A percentile compares a stretch with the other conserved stretches of the same genome.
These are phyloP conservation scores for Tyria jacobaeae DNA, from an alignment of 2,888 invertebrate genomes.

Conservation along the genomic window DNA sequence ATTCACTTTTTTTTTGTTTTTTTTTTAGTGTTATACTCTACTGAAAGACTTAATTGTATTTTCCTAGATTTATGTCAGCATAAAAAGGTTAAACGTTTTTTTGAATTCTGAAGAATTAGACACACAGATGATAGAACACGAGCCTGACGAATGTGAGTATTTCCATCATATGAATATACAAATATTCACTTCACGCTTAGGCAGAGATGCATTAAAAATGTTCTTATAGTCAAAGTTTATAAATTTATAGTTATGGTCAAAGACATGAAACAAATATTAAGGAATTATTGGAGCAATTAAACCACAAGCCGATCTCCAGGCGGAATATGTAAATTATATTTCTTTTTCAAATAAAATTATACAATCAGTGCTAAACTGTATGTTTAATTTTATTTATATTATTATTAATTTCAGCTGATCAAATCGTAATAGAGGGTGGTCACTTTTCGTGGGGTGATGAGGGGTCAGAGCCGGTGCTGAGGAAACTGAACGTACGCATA, in stretches of 20 bases:
- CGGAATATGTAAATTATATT: no score
- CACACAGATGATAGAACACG: slow-evolving; percentile 91
- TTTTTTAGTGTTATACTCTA: slow-evolving; percentile 16
- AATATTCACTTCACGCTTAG: no score
- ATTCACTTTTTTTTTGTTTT: not conserved
- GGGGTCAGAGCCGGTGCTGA: slow-evolving; percentile 89
- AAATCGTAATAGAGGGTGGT: slow-evolving; percentile 94
- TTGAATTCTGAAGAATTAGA: slow-evolving; percentile 97
- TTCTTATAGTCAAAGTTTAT: no score
- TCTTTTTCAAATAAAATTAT: no score
- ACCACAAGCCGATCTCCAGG: no score
- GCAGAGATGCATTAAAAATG: no score
- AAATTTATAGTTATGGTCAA: no score
- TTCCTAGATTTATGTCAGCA: slow-evolving; percentile 94
- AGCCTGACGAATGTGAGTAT: slow-evolving; percentile 90
- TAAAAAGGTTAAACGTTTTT: slow-evolving; percentile 96
- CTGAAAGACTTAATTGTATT: not conserved
- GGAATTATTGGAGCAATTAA: no score
- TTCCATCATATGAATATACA: not conserved
- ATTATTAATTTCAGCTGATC: slow-evolving; percentile 87
- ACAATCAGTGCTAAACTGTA: no score
- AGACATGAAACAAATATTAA: no score
- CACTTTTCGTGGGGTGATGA: slow-evolving; percentile 95
- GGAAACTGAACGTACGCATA: slow-evolving; percentile 91
- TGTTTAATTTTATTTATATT: not conserved